Conservation (phyloP, 2,888 invertebrate genomes). For the Synanthedon vespiformis region DNA sequence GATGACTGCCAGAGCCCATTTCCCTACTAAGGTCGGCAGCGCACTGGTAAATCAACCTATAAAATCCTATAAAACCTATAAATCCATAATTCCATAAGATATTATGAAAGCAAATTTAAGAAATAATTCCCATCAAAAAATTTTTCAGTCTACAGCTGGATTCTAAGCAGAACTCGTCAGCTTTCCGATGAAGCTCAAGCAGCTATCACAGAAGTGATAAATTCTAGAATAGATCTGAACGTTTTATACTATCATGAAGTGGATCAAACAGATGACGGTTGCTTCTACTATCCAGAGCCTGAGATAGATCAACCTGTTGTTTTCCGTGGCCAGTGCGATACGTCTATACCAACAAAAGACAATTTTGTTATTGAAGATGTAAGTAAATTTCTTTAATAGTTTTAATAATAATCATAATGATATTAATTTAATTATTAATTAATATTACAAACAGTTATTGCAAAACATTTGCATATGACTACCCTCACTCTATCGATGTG, state of each 20-base stretch:
- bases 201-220: constrained; percentile 24
- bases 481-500: too few relatives aligned
- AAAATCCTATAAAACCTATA: too few relatives aligned
- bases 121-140: not conserved
- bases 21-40: too few relatives aligned
- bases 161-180: constrained; percentile 32
- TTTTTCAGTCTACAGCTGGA: constrained; percentile 51
- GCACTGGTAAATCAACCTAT: too few relatives aligned
- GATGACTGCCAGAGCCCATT: too few relatives aligned
- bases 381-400: not conserved
- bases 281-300: constrained; percentile 33
- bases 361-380: not conserved
- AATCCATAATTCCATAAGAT: too few relatives aligned
- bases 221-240: constrained; percentile 26
- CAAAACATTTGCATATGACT: too few relatives aligned
- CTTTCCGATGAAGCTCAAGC: constrained; percentile 15
- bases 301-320: constrained; percentile 18
- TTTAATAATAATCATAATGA: too few relatives aligned
- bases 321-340: constrained; percentile 33
- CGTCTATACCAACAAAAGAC: not conserved
- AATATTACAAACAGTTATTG: too few relatives aligned
- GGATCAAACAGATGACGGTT: constrained; percentile 23
- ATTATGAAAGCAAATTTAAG: too few relatives aligned
- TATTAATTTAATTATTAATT: too few relatives aligned
- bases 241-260: constrained; percentile 21